These are phyloP conservation scores for Neoscelio sp. DNA, from an alignment of 2,888 invertebrate genomes.

Conservation along the genomic window DNA sequence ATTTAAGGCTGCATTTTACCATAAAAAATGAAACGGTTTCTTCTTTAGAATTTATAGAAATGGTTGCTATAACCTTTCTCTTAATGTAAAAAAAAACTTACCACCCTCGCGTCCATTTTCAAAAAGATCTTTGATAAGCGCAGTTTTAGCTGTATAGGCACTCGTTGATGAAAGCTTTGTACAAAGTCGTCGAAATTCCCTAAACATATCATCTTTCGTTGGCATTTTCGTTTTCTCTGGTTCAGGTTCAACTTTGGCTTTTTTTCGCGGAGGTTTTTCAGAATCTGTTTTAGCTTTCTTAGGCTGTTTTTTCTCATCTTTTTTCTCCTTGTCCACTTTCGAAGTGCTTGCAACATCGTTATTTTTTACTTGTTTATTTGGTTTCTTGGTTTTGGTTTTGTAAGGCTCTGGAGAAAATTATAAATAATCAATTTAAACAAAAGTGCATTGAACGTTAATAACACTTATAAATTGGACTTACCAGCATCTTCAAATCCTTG, in stretches of 20 bases:
- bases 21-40: no score
- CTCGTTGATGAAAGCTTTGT: constrained; percentile 90
- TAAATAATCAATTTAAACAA: constrained; percentile 9
- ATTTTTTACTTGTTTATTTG: constrained; percentile 38
- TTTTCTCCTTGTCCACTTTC: constrained; percentile 11
- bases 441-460: neutral
- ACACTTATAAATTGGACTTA: constrained; percentile 60
- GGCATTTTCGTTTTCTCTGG: constrained; percentile 42
- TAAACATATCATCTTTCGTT: constrained; percentile 88
- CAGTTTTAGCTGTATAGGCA: constrained; percentile 93
- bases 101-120: constrained; percentile 83
- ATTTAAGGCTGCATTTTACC: no score
- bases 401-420: constrained; percentile 68
- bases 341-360: constrained; percentile 4
- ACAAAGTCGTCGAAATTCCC: constrained; percentile 91
- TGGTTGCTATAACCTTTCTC: no score
- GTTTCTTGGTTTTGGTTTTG: constrained; percentile 66
- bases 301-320: constrained; percentile 15
- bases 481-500: constrained; percentile 85
- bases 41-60: no score
- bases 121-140: constrained; percentile 88
- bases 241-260: constrained; percentile 58
- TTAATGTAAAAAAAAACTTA: constrained; percentile 70
- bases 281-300: neutral
- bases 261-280: constrained; percentile 12